These are phyloP conservation scores for Rattus norvegicus DNA, from an alignment of 2,113 vertebrate species.

Conservation along the genomic window GRCr8 NC_086031.1:105845501-105846000, in stretches of 20 bases:
- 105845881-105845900: background rate
- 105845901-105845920: background rate
- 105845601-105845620: slow-evolving; percentile 15
- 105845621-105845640: background rate
- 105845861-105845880: background rate
- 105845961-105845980: background rate
- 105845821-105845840: background rate
- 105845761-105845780: background rate
- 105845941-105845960: background rate
- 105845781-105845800: too few relatives aligned
- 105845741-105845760: background rate
- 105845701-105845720: background rate
- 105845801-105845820: slow-evolving; percentile 9
- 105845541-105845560: background rate
- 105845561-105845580: background rate
- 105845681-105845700: background rate
- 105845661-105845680: background rate
- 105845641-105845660: background rate
- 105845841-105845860: background rate
- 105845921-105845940: background rate
- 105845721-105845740: background rate
- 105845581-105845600: background rate
- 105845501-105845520: background rate
- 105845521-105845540: too few relatives aligned
- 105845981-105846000: background rate